Evolutionary conservation across 2,888 invertebrate species (phyloP).

Genomic region (Meta bourneti): DNA sequence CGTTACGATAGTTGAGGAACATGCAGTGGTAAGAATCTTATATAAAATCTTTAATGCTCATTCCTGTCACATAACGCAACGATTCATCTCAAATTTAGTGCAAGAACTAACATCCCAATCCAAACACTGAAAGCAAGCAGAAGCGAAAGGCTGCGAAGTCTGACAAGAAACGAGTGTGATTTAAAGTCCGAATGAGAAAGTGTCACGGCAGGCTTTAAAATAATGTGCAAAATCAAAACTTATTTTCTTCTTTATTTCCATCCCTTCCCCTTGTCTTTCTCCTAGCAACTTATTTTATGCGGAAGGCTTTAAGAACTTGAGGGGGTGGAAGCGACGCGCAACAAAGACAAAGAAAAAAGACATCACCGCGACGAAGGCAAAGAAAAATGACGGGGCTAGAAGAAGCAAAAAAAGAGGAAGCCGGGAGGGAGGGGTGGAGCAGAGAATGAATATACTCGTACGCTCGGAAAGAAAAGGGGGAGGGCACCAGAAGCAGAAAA

Average conservation of each 20-base stretch:
- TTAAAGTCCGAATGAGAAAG: background rate
- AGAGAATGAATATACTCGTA: conserved; percentile 37
- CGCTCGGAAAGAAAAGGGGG: conserved; percentile 4
- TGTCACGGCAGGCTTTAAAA: conserved; percentile 12
- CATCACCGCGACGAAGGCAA: background rate
- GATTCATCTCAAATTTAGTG: no score
- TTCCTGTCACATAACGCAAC: no score
- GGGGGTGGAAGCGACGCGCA: background rate
- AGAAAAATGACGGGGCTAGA: background rate
- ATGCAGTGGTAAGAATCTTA: no score
- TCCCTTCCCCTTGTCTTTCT: conserved; percentile 30
- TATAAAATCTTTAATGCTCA: no score
- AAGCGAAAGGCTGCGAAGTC: background rate
- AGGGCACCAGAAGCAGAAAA: conserved; percentile 21
- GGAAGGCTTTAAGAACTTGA: conserved; percentile 32
- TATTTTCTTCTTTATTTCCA: conserved; percentile 9
- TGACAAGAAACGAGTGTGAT: background rate
- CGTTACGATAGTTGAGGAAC: no score
- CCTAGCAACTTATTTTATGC: conserved; percentile 37
- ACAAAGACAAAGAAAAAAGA: conserved; percentile 26
- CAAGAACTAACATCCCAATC: no score
- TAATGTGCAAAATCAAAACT: conserved; percentile 35
- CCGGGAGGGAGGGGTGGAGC: background rate
- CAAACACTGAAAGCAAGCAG: no score
- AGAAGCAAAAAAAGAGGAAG: conserved; percentile 20